Base-by-base conservation (phyloP, 2,797 vertebrate species). In the Chrysolophus pictus region DNA sequence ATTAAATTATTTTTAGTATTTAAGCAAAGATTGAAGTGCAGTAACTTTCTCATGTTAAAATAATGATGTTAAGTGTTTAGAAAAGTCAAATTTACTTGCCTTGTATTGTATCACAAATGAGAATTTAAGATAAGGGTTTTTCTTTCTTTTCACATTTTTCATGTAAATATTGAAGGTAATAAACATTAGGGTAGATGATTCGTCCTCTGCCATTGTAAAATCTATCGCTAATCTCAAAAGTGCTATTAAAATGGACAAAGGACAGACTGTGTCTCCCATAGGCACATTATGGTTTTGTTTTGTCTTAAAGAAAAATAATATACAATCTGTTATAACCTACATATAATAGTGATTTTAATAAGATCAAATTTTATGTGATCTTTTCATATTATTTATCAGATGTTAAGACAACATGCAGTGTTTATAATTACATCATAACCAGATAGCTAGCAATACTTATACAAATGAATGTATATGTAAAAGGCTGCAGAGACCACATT, bases 221-320 rank as follows among this genome's bases (percentile, higher is more conserved):
- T 87, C 84, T 71, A 75, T 75, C 37, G 8, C 29, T 89, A 46
- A 90, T 86, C 92, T 96, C 90, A 68, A 93, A 96, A 96, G 72
- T 77, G 37, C 90, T 91, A 60, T 96, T 96, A 94, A 94, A 94
- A 81, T 39, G 75, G 86, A 91, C 84, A 95, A 93, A 95, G 87
- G 93, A 90, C 90, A 97, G 90, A 90, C 89, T 95, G 79, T 88
- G 84, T 95, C 84, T 92, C 85, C 60, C 79, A 44, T 73, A 11
- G 11, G 89, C 73, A 76, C 19, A 8, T 78, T 90, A 64, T 71
- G 39, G 53, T 94, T 96, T 96, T 55, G 33, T 82, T 95, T 96
- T 93, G 42, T 87, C 72, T 89, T 85, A 87, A 93, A 82, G 59
- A 87, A 62, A 88, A 96, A 77, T 55, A 44, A 64, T 77, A 35